phyloP scores from a whole-genome alignment of 2,797 vertebrate genomes.

The Valencia hispanica region DNA sequence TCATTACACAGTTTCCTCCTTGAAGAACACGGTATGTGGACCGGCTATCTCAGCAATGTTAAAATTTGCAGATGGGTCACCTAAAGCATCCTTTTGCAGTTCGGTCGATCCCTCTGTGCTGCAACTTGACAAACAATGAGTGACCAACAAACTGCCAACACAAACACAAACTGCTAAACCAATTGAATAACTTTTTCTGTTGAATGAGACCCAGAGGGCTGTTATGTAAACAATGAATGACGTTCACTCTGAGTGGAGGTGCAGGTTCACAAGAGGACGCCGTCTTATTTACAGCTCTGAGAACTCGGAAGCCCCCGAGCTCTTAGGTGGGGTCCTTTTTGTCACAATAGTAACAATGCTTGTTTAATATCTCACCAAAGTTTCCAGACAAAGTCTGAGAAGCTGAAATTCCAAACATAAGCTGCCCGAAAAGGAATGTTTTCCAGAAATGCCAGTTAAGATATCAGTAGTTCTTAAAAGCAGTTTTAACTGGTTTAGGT shows the following conservation, averaged over 20 bases:
- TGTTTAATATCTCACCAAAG: neutral
- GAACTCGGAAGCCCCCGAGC: neutral
- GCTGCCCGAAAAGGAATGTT: neutral
- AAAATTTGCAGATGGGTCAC: conserved; percentile 41
- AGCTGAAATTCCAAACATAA: neutral
- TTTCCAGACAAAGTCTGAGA: neutral
- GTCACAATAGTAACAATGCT: neutral
- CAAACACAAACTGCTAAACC: neutral
- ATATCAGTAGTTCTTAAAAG: neutral
- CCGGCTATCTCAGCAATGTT: conserved; percentile 14
- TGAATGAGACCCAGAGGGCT: neutral
- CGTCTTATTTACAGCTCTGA: neutral
- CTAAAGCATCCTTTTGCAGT: conserved; percentile 48
- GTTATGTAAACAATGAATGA: neutral
- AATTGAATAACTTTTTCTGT: neutral
- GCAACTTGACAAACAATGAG: conserved; percentile 52
- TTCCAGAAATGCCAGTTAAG: neutral
- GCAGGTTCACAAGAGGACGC: neutral
- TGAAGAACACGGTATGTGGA: conserved; percentile 9
- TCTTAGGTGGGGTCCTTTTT: neutral
- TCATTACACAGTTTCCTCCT: conserved; percentile 22
- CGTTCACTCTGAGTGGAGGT: neutral
- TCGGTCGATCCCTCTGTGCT: conserved; percentile 23
- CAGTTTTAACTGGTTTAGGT: neutral
- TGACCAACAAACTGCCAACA: neutral